Evolutionary conservation across 2,888 invertebrate species (phyloP).

Genomic region (Nasonovia ribisnigri): DNA sequence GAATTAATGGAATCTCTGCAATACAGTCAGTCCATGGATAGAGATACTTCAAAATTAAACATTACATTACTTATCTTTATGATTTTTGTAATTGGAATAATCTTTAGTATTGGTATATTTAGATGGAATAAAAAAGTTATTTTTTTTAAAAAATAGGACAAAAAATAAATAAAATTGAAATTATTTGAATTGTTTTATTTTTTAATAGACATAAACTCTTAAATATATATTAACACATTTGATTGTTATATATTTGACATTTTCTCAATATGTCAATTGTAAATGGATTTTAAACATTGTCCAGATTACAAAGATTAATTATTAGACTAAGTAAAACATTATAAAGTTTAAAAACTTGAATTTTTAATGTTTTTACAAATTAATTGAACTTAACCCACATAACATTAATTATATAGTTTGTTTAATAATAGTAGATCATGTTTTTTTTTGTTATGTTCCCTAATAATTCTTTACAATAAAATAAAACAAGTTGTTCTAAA

Average conservation of each 20-base stretch:
- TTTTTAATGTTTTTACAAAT: constrained; percentile 35
- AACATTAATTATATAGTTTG: background rate
- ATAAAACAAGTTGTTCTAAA: constrained; percentile 24
- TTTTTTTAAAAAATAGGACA: constrained; percentile 23
- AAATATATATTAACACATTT: constrained; percentile 32
- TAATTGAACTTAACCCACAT: constrained; percentile 43
- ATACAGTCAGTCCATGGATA: constrained; percentile 1
- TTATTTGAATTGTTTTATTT: constrained; percentile 49
- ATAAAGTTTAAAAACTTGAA: background rate
- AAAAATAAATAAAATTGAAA: background rate
- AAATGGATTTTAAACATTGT: background rate
- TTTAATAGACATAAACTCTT: constrained; percentile 20
- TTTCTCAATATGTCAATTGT: constrained; percentile 14
- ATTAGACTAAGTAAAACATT: constrained; percentile 38
- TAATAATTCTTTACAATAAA: constrained; percentile 20
- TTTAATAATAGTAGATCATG: constrained; percentile 20
- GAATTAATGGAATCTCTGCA: constrained; percentile 46
- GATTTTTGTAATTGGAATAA: background rate
- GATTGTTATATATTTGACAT: constrained; percentile 20
- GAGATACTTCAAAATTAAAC: background rate
- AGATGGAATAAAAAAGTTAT: constrained; percentile 29
- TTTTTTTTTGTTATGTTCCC: background rate
- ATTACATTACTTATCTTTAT: constrained; percentile 11
- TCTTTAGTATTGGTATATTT: background rate
- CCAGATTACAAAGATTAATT: constrained; percentile 16